These are phyloP conservation scores for Baronia brevicornis DNA, from an alignment of 2,888 invertebrate species.

Conservation along the genomic window DNA sequence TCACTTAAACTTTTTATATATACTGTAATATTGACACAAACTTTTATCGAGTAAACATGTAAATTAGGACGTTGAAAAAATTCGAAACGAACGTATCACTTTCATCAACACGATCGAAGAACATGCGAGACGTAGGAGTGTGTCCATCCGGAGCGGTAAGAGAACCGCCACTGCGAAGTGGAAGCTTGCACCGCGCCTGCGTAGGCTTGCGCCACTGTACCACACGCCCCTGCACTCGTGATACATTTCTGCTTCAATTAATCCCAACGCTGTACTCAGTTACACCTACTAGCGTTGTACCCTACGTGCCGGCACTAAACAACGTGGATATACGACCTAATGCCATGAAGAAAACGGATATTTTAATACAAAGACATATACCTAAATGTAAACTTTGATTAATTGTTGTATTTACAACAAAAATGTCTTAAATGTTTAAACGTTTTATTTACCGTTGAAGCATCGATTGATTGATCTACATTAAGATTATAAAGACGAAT, in stretches of 20 bases:
- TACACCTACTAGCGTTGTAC: constrained; percentile 47
- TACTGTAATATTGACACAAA: constrained; percentile 9
- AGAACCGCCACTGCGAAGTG: constrained; percentile 56
- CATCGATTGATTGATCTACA: no score
- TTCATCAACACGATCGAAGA: constrained; percentile 7
- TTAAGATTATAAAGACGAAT: no score
- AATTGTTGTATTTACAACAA: no score
- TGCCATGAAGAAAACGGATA: constrained; percentile 16
- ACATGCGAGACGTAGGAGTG: background rate
- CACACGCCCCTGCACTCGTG: constrained; percentile 56
- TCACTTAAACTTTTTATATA: constrained; percentile 9
- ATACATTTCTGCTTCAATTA: constrained; percentile 73
- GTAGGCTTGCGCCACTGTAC: constrained; percentile 48
- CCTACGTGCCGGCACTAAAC: constrained; percentile 30
- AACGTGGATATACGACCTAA: constrained; percentile 4
- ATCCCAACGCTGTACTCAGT: constrained; percentile 63
- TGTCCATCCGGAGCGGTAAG: constrained; percentile 37
- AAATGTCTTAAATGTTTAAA: no score
- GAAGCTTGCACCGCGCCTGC: constrained; percentile 58
- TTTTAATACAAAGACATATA: constrained; percentile 13
- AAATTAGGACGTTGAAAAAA: background rate
- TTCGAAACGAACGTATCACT: constrained; percentile 5
- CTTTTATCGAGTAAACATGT: no score
- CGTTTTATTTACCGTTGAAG: no score
- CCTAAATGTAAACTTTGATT: no score